Conservation (phyloP, 2,113 vertebrate species). For the Raja brachyura region DNA sequence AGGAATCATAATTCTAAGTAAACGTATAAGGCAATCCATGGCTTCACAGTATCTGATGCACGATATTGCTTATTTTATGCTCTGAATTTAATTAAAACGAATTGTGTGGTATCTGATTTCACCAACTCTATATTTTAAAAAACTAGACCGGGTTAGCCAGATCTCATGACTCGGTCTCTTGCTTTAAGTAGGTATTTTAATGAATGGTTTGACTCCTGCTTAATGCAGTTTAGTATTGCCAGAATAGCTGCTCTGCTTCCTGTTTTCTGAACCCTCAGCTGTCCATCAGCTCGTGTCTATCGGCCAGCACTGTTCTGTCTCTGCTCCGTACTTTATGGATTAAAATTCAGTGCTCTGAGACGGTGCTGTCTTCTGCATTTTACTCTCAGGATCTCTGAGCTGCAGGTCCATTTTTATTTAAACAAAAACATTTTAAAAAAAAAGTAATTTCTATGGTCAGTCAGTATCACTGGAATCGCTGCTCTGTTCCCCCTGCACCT, state of each 20-base stretch:
- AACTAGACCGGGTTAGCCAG: conserved; percentile 17
- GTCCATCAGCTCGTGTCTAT: conserved; percentile 13
- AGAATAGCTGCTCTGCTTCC: conserved; percentile 28
- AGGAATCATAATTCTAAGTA: conserved; percentile 28
- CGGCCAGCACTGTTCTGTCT: conserved; percentile 30
- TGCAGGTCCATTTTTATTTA: conserved; percentile 28
- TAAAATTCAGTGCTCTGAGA: conserved; percentile 37
- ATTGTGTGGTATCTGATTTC: background rate
- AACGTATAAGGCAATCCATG: conserved; percentile 31
- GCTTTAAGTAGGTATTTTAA: conserved; percentile 18
- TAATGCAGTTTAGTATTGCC: conserved; percentile 11
- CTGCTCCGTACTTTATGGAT: conserved; percentile 27
- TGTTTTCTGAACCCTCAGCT: conserved; percentile 24
- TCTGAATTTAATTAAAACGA: conserved; percentile 26
- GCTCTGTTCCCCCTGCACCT: conserved; percentile 95
- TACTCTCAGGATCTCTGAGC: conserved; percentile 27
- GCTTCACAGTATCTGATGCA: conserved; percentile 16
- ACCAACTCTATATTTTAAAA: conserved; percentile 7
- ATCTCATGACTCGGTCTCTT: conserved; percentile 10
- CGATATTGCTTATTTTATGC: conserved; percentile 18
- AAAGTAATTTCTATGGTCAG: conserved; percentile 49
- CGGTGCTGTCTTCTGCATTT: conserved; percentile 35
- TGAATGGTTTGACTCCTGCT: conserved; percentile 8
- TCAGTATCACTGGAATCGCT: conserved; percentile 93
- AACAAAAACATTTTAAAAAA: conserved; percentile 31